phyloP scores from a whole-genome alignment of 2,888 invertebrate species.

The Cyclophora albipunctata region DNA sequence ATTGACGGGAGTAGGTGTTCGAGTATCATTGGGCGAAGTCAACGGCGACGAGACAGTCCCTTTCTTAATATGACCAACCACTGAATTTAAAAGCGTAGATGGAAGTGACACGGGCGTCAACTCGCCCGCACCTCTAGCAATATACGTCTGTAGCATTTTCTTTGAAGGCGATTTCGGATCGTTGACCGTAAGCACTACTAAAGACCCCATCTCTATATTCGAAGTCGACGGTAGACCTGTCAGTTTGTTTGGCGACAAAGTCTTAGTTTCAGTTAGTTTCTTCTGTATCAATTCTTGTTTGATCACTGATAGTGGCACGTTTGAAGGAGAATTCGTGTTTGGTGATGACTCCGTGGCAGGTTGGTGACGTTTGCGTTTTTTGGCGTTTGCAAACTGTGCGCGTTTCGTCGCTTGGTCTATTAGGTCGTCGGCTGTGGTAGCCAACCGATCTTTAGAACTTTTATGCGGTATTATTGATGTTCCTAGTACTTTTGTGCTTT shows the following conservation, averaged over 20 bases:
- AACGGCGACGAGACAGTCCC: slow-evolving; percentile 64
- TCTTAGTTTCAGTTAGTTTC: slow-evolving; percentile 2
- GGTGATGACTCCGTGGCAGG: slow-evolving; percentile 5
- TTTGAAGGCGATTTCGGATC: slow-evolving; percentile 58
- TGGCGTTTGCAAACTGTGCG: no score
- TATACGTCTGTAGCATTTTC: slow-evolving; percentile 64
- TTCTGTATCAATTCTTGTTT: background rate
- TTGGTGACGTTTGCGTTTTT: no score
- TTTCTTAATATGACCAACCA: slow-evolving; percentile 60
- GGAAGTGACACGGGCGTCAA: slow-evolving; percentile 55
- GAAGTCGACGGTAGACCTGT: slow-evolving; percentile 26
- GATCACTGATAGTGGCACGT: background rate
- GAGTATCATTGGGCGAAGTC: slow-evolving; percentile 44
- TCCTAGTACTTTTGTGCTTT: slow-evolving; percentile 38
- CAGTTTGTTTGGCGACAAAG: slow-evolving; percentile 1
- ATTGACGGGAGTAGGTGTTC: slow-evolving; percentile 35
- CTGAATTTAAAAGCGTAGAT: slow-evolving; percentile 47
- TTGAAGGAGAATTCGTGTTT: background rate
- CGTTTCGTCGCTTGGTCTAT: slow-evolving; percentile 28
- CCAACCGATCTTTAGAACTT: slow-evolving; percentile 8
- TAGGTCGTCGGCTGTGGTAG: slow-evolving; percentile 40
- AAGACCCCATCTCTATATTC: slow-evolving; percentile 56
- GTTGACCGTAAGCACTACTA: slow-evolving; percentile 59
- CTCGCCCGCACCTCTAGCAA: slow-evolving; percentile 47
- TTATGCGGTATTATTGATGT: slow-evolving; percentile 21